Conservation (phyloP, 1,140 invertebrate species). For the Orchesella cincta region DNA sequence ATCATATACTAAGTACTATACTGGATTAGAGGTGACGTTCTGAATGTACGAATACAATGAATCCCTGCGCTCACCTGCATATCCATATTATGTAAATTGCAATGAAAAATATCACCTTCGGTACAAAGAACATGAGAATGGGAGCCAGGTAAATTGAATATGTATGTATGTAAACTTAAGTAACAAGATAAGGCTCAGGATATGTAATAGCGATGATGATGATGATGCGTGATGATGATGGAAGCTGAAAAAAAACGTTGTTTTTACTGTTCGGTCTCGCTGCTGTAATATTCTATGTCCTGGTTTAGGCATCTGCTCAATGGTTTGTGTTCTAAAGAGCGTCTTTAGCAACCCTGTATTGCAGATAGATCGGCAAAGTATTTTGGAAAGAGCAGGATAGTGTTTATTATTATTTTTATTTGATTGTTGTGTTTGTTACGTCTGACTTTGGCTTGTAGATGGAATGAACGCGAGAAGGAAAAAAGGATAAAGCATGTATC, state of each 20-base stretch:
- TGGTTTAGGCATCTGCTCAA: background rate
- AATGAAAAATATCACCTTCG: background rate
- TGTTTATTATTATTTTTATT: conserved; percentile 17
- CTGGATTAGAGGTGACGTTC: conserved; percentile 8
- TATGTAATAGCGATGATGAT: background rate
- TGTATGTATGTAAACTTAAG: background rate
- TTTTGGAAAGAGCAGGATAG: background rate
- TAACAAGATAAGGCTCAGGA: background rate
- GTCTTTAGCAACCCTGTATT: background rate
- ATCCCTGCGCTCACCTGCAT: too few species aligned
- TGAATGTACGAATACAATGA: too few species aligned
- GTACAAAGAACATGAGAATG: background rate
- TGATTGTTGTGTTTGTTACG: background rate
- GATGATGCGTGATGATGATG: background rate
- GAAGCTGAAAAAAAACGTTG: background rate
- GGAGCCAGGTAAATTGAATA: background rate
- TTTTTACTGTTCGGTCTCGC: background rate
- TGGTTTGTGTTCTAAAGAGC: background rate
- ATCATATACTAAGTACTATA: too few species aligned
- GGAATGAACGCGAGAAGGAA: background rate
- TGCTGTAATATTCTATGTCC: background rate
- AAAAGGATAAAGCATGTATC: background rate
- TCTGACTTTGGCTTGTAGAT: background rate
- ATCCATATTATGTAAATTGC: background rate
- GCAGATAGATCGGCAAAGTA: background rate